phyloP scores from a whole-genome alignment of 2,888 invertebrate species.

The Meliscaeva auricollis region DNA sequence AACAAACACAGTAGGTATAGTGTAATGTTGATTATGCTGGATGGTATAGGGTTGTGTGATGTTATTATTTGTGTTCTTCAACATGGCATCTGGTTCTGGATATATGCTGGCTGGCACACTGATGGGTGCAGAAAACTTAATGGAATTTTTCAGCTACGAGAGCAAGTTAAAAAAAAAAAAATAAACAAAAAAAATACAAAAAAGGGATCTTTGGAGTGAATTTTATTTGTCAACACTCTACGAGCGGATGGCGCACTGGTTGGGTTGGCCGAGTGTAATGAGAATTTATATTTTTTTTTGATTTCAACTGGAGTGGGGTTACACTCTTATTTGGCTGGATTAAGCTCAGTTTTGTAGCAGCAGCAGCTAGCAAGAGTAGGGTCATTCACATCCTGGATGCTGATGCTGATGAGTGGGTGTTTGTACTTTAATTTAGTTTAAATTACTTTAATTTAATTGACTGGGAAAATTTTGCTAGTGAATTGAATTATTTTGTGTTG shows the following conservation, averaged over 20 bases:
- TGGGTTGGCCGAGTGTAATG: slow-evolving; percentile 15
- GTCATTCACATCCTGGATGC: slow-evolving; percentile 31
- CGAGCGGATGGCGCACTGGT: slow-evolving; percentile 24
- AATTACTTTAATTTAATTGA: slow-evolving; percentile 54
- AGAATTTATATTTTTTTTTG: neutral
- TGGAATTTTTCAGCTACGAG: slow-evolving; percentile 37
- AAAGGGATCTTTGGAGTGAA: slow-evolving; percentile 46
- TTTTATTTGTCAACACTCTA: slow-evolving; percentile 53
- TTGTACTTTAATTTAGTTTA: slow-evolving; percentile 49
- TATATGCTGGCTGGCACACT: slow-evolving; percentile 3
- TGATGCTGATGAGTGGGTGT: slow-evolving; percentile 26
- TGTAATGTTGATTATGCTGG: slow-evolving; percentile 36
- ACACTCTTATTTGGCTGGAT: slow-evolving; percentile 17
- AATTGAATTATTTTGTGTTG: slow-evolving; percentile 13
- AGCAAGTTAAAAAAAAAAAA: slow-evolving; percentile 12
- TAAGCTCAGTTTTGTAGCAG: neutral
- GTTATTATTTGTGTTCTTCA: slow-evolving; percentile 27
- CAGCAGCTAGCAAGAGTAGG: neutral
- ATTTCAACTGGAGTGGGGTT: neutral
- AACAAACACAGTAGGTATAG: slow-evolving; percentile 47
- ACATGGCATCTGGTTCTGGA: slow-evolving; percentile 23
- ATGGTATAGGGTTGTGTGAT: slow-evolving; percentile 12
- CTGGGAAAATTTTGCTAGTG: slow-evolving; percentile 2
- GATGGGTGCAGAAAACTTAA: slow-evolving; percentile 24
- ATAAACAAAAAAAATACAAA: neutral